These are phyloP conservation scores for Solen grandis DNA, from an alignment of 1,140 invertebrate species.

Conservation along the genomic window DNA sequence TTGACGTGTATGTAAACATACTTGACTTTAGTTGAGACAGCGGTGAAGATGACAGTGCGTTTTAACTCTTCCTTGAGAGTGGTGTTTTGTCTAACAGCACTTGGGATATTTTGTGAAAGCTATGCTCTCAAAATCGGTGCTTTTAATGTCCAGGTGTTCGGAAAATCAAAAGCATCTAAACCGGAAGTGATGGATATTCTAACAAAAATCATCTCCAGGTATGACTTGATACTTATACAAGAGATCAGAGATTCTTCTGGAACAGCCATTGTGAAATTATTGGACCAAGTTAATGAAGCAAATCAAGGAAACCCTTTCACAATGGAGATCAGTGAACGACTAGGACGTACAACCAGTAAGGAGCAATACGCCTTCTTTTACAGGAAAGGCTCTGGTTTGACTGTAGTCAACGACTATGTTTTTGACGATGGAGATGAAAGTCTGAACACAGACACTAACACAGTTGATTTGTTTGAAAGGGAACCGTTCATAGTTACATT, in stretches of 20 bases:
- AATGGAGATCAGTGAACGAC: slow-evolving; percentile 61
- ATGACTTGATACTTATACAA: slow-evolving; percentile 71
- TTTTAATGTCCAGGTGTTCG: slow-evolving; percentile 71
- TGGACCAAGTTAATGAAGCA: slow-evolving; percentile 51
- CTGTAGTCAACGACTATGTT: slow-evolving; percentile 4
- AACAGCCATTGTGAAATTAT: slow-evolving; percentile 54
- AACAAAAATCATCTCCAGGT: slow-evolving; percentile 66
- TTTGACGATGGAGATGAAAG: too few relatives aligned
- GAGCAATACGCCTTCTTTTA: slow-evolving; percentile 73
- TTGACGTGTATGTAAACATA: too few relatives aligned
- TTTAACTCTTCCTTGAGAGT: too few relatives aligned
- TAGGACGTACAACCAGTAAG: slow-evolving; percentile 69
- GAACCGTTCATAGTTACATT: slow-evolving; percentile 59
- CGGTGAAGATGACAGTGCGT: too few relatives aligned
- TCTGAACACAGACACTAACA: too few relatives aligned
- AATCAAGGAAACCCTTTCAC: slow-evolving; percentile 43
- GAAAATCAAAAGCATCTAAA: slow-evolving; percentile 60
- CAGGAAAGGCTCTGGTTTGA: slow-evolving; percentile 23
- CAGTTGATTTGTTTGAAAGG: slow-evolving; percentile 57
- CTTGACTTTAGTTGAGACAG: too few relatives aligned
- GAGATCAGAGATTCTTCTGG: slow-evolving; percentile 68
- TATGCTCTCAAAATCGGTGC: too few relatives aligned
- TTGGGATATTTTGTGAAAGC: too few relatives aligned
- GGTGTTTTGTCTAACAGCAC: too few relatives aligned
- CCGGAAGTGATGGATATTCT: slow-evolving; percentile 55